Conservation (phyloP, 2,888 invertebrate species). For the Tinea trinotella region DNA sequence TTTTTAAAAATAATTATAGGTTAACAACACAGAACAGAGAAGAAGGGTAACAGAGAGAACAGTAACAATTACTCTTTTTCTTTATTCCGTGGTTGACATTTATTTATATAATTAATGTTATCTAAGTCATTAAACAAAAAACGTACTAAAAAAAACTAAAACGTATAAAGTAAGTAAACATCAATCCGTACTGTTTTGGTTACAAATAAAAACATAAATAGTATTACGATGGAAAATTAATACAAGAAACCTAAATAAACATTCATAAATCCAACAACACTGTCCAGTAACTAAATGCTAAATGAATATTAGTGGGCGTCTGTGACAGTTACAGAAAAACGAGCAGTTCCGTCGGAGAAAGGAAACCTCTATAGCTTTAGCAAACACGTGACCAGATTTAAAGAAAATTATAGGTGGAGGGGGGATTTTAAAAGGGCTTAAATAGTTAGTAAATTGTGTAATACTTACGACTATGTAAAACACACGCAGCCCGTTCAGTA, state of each 20-base stretch:
- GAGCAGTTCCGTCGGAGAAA: not conserved
- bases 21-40: too few relatives aligned
- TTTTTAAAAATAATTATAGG: too few relatives aligned
- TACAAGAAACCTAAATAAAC: not conserved
- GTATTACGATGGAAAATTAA: too few relatives aligned
- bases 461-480: conserved; percentile 55
- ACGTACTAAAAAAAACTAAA: too few relatives aligned
- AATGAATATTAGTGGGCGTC: conserved; percentile 1
- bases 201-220: too few relatives aligned
- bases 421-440: not conserved
- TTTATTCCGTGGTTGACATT: too few relatives aligned
- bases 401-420: not conserved
- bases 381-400: not conserved
- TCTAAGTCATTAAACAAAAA: too few relatives aligned
- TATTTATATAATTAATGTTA: too few relatives aligned
- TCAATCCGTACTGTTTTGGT: too few relatives aligned
- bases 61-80: too few relatives aligned
- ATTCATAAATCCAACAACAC: conserved; percentile 5
- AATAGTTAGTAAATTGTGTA: not conserved
- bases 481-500: conserved; percentile 39
- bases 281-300: conserved; percentile 11
- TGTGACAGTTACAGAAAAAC: not conserved
- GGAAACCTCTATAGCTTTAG: not conserved
- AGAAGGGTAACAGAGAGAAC: too few relatives aligned
- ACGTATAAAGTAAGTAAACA: too few relatives aligned